These are phyloP conservation scores for Addax nasomaculatus DNA, from an alignment of 2,113 vertebrate genomes.

Conservation along the genomic window DNA sequence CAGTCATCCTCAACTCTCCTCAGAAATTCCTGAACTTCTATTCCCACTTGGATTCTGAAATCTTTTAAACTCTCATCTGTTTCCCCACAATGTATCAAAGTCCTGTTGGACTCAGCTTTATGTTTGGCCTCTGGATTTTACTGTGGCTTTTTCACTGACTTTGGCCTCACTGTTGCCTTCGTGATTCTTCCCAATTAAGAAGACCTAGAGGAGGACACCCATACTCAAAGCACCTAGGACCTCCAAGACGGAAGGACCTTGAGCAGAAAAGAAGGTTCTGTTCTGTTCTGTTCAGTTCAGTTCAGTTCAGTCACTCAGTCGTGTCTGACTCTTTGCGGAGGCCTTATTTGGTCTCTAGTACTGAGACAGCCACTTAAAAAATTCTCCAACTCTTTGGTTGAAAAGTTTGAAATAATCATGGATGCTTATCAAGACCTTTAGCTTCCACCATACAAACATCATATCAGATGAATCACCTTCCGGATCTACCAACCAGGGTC, in stretches of 20 bases:
- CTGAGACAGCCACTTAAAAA: slow-evolving; percentile 16
- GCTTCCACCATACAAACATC: slow-evolving; percentile 24
- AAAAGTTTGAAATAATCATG: slow-evolving; percentile 35
- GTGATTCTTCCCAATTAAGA: background rate
- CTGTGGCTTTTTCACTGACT: background rate
- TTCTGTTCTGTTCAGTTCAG: no score
- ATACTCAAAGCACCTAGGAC: background rate
- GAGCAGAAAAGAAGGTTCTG: background rate
- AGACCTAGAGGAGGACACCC: background rate
- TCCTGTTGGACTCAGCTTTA: background rate
- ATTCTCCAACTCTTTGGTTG: background rate
- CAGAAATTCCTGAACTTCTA: background rate
- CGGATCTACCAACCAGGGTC: slow-evolving; percentile 74
- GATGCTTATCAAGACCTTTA: slow-evolving; percentile 23
- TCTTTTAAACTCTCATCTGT: background rate
- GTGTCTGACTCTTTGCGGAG: background rate
- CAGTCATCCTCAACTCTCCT: background rate
- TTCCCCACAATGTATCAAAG: background rate
- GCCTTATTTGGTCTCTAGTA: background rate
- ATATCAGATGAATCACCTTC: slow-evolving; percentile 71
- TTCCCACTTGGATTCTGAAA: background rate
- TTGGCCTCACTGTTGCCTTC: background rate
- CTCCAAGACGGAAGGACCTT: background rate
- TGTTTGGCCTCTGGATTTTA: background rate
- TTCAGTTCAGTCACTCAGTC: no score